These are phyloP conservation scores for Tachina grossa DNA, from an alignment of 2,888 invertebrate species.

Conservation along the genomic window DNA sequence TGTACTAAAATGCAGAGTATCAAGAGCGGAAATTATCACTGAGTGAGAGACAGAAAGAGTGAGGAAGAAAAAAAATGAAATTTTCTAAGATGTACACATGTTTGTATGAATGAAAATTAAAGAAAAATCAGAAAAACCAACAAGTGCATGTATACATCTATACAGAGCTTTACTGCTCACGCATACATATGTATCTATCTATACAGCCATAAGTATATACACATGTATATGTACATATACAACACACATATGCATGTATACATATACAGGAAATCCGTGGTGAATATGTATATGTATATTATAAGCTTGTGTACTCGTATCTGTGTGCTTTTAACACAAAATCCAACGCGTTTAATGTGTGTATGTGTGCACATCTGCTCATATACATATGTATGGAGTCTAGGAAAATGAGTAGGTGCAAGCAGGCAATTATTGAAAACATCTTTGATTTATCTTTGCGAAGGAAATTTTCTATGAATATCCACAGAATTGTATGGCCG, in stretches of 20 bases:
- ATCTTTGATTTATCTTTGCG: slow-evolving; percentile 67
- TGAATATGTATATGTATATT: slow-evolving; percentile 17
- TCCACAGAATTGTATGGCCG: background rate
- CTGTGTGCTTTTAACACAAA: slow-evolving; percentile 9
- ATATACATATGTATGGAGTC: background rate
- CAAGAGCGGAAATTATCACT: slow-evolving; percentile 18
- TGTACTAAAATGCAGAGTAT: slow-evolving; percentile 11
- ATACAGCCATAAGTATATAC: background rate
- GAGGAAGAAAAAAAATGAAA: slow-evolving; percentile 12
- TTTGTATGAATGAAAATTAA: slow-evolving; percentile 37
- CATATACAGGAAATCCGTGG: slow-evolving; percentile 33
- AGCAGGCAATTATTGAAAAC: slow-evolving; percentile 75
- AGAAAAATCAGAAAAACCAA: slow-evolving; percentile 27
- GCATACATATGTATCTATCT: background rate
- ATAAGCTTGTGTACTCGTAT: background rate
- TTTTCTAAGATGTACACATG: background rate
- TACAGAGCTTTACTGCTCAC: background rate
- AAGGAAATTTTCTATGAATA: slow-evolving; percentile 41
- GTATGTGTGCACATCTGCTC: background rate
- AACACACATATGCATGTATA: slow-evolving; percentile 16
- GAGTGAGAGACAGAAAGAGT: background rate
- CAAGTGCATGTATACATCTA: background rate
- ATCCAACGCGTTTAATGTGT: slow-evolving; percentile 1
- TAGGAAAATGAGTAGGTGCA: slow-evolving; percentile 71
- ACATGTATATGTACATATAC: background rate